Evolutionary conservation across 1,140 invertebrate genomes (phyloP).

Genomic region (Aphidius gifuensis): DNA sequence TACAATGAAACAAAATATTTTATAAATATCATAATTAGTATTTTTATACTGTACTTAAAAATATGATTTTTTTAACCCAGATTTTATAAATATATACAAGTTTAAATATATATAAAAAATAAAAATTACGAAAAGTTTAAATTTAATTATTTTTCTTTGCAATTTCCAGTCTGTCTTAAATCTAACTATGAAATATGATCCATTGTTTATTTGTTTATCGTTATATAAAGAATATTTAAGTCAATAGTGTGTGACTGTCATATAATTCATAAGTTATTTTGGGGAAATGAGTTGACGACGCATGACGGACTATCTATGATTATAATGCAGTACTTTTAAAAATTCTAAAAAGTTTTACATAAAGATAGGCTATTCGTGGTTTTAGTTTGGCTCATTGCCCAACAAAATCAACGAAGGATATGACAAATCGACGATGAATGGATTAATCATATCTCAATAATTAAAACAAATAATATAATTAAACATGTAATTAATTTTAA

Average conservation of each 20-base stretch:
- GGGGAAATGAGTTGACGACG: conserved; percentile 24
- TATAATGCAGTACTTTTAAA: conserved; percentile 24
- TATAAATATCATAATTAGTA: too few species aligned
- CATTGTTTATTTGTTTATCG: conserved; percentile 14
- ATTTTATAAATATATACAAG: too few species aligned
- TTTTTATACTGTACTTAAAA: too few species aligned
- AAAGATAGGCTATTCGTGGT: conserved; percentile 23
- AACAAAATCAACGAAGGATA: conserved; percentile 4
- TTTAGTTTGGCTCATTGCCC: conserved; percentile 24
- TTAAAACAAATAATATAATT: too few species aligned
- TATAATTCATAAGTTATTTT: conserved; percentile 25
- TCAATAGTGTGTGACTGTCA: conserved; percentile 19
- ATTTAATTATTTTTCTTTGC: not conserved
- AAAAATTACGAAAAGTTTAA: too few species aligned
- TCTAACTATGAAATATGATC: conserved; percentile 14
- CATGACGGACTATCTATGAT: conserved; percentile 30
- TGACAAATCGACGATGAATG: not conserved
- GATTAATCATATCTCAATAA: too few species aligned
- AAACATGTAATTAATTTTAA: too few species aligned
- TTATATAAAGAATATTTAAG: conserved; percentile 11
- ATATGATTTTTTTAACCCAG: too few species aligned
- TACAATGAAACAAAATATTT: too few species aligned
- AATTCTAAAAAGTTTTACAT: conserved; percentile 11
- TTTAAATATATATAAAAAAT: too few species aligned
- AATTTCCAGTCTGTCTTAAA: not conserved